These are phyloP conservation scores for Dinothrombium tinctorium DNA, from an alignment of 1,140 invertebrate genomes.

Conservation along the genomic window DNA sequence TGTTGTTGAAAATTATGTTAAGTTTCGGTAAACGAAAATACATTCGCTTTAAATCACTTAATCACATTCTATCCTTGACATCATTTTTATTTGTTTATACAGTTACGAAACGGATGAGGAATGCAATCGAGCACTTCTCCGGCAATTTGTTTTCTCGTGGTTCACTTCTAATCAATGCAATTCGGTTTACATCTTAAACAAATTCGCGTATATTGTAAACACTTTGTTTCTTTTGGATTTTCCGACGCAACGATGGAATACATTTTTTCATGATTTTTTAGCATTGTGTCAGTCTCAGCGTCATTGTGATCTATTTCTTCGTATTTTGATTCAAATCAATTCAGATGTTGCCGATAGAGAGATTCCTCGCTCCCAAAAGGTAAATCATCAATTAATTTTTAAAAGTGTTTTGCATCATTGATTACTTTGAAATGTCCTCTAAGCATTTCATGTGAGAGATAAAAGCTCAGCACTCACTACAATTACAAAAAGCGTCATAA, in stretches of 20 bases:
- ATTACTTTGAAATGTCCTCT: neutral
- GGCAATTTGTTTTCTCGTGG: conserved; percentile 7
- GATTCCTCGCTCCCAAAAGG: conserved; percentile 12
- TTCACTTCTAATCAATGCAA: conserved; percentile 5
- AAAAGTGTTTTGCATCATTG: neutral
- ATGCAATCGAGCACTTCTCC: conserved; percentile 1
- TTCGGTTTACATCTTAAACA: conserved; percentile 23
- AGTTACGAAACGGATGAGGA: conserved; percentile 5
- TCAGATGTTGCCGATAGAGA: conserved; percentile 20
- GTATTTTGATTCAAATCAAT: conserved; percentile 29
- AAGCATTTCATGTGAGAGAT: conserved; percentile 21
- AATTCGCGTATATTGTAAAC: conserved; percentile 28
- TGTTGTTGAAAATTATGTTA: conserved; percentile 26
- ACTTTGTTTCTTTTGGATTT: conserved; percentile 29
- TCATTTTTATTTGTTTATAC: too few relatives aligned
- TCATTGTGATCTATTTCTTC: conserved; percentile 26
- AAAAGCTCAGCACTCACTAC: too few relatives aligned
- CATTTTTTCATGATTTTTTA: conserved; percentile 29
- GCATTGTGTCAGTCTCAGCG: conserved; percentile 20
- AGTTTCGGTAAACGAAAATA: too few relatives aligned
- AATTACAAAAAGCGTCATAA: too few relatives aligned
- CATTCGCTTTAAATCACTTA: too few relatives aligned
- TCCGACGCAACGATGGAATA: conserved; percentile 25
- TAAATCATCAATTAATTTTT: neutral
- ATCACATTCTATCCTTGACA: too few relatives aligned